Base-by-base conservation (phyloP, 2,797 vertebrate species). In the Pipistrellus pygmaeus region DNA sequence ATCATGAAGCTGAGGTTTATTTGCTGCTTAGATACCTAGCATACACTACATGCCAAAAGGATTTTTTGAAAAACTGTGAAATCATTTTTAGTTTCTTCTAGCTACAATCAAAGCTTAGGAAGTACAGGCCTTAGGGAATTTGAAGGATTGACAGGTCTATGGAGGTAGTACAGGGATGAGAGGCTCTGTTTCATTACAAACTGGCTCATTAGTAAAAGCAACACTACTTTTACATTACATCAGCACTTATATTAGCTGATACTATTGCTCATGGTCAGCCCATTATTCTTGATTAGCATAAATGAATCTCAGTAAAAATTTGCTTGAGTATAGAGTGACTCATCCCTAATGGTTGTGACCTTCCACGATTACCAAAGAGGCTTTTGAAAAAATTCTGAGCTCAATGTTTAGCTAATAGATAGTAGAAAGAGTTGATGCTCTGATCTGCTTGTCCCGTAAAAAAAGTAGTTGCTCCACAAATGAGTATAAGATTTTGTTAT, bases 21-120 rank as follows among this genome's bases (percentile, higher is more conserved):
- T 77, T 97, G 76, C 73, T 88, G 78, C 55, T 96, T 87, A 93
- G 73, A 72, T 91, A 83, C 76, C 57, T 95, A 91, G 96, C 35
- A 81, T 89, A 93, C 25, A 57, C 89, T 93, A 83, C 95, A 90
- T 88, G 76, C 84, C 84, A 83, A 89, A 53, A 87, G 35, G 66
- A 86, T 35, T 95, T 91, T 91, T 75, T 32, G 92, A 92, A 84
- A 75, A 92, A 96, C 86, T 80, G 72, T 0, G 1, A 96, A 95
- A 95, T 95, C 2, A 0, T 76, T 96, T 95, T 93, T 88, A 51
- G 35, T 46, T 94, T 94, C 81, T 86, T n/a, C 55, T 91, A 90
- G 68, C 80, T 94, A 60, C 30, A 7, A 6, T 92, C 88, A 92
- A 86, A 90, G 55, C 57, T 78, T 86, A 81, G 73, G 46, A 91